Percentiles rank a stretch among this genome's conserved stretches.
Conservation (phyloP, 2,113 vertebrate genomes). For the Stegostoma tigrinum region DNA sequence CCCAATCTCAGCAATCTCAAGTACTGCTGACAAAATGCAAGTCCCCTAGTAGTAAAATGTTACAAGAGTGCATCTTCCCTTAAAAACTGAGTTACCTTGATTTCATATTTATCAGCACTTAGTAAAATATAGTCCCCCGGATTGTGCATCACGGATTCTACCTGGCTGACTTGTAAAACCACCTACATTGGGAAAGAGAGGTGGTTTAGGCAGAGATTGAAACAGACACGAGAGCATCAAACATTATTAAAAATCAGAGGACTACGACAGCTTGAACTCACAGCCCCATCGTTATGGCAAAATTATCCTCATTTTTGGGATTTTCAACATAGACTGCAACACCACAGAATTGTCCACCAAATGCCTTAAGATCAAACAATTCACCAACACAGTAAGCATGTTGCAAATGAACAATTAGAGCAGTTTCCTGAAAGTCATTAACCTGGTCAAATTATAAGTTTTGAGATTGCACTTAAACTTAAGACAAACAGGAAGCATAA, state of each 20-base stretch:
- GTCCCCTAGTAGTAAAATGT: not conserved
- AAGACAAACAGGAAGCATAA: not conserved
- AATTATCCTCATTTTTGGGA: not conserved
- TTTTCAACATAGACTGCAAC: not conserved
- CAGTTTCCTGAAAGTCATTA: not conserved
- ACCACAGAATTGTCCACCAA: not conserved
- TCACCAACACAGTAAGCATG: not conserved
- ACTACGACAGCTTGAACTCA: not conserved
- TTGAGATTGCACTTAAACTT: not conserved
- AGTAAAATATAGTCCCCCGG: conserved; percentile 91
- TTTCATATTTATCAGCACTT: conserved; percentile 96
- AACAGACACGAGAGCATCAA: not conserved
- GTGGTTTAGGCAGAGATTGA: not conserved
- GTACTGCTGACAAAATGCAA: not conserved
- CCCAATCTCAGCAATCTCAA: not conserved
- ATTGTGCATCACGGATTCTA: conserved; percentile 90
- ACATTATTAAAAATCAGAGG: not conserved
- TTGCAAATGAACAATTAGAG: not conserved
- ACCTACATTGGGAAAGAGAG: conserved; percentile 61
- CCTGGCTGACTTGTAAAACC: conserved; percentile 85
- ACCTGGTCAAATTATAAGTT: not conserved
- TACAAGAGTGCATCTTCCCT: not conserved
- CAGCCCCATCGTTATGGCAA: not conserved
- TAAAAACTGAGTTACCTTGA: conserved; percentile 71
- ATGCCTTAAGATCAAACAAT: not conserved